Evolutionary conservation across 2,888 invertebrate species (phyloP).

Genomic region (Flabesymbios commensalis): DNA sequence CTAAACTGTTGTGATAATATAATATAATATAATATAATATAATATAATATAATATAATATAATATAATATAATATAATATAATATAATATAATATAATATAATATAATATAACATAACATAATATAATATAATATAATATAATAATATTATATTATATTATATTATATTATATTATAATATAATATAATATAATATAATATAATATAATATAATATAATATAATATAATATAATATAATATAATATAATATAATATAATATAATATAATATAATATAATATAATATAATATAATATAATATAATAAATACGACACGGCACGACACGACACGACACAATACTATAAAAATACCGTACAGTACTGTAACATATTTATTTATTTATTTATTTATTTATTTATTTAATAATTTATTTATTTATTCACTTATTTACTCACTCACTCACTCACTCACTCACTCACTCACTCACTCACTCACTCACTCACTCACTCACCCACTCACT

Average conservation of each 20-base stretch:
- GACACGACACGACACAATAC: too few species aligned
- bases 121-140: slow-evolving; percentile 8
- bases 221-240: slow-evolving; percentile 8
- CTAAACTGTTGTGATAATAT: slow-evolving; percentile 3
- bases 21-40: slow-evolving; percentile 8
- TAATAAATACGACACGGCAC: too few species aligned
- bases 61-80: slow-evolving; percentile 8
- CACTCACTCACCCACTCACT: too few species aligned
- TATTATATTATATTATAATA: slow-evolving; percentile 4
- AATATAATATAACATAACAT: slow-evolving; percentile 6
- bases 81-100: slow-evolving; percentile 8
- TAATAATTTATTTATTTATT: too few species aligned
- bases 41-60: slow-evolving; percentile 8
- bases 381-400: too few species aligned
- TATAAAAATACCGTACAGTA: too few species aligned
- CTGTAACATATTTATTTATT: too few species aligned
- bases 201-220: slow-evolving; percentile 8
- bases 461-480: too few species aligned
- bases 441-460: too few species aligned
- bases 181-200: slow-evolving; percentile 8
- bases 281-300: slow-evolving; percentile 8
- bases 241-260: slow-evolving; percentile 8
- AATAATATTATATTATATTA: slow-evolving; percentile 4
- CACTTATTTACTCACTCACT: too few species aligned
- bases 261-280: slow-evolving; percentile 8